phyloP scores from a whole-genome alignment of 2,113 vertebrate species.

The Forbesichthys papilliferus region DNA sequence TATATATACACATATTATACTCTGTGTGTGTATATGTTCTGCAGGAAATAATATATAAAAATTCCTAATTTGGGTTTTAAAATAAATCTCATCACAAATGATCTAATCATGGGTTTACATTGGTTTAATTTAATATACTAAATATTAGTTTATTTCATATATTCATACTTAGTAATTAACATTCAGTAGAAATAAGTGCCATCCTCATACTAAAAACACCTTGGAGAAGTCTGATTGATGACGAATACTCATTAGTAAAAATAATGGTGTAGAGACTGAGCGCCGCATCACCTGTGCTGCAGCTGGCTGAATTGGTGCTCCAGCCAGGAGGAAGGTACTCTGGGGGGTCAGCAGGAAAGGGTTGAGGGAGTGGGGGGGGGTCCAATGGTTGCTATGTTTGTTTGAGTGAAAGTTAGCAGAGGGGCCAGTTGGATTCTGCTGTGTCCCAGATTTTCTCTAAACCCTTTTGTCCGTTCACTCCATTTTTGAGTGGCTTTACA shows the following conservation, averaged over 20 bases:
- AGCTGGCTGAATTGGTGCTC: constrained; percentile 55
- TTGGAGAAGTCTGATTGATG: neutral
- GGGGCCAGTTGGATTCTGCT: constrained; percentile 67
- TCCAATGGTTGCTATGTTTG: constrained; percentile 66
- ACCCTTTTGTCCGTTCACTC: constrained; percentile 69
- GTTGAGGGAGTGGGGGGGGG: constrained; percentile 36
- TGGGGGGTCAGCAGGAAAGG: constrained; percentile 38
- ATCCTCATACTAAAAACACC: no score
- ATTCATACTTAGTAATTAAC: neutral
- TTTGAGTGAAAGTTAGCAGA: constrained; percentile 70
- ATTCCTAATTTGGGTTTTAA: constrained; percentile 1
- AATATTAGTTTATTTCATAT: neutral
- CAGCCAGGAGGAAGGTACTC: constrained; percentile 53
- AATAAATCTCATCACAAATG: neutral
- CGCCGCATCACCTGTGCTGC: constrained; percentile 59
- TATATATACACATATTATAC: no score
- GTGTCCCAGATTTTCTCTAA: constrained; percentile 69
- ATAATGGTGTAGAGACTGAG: neutral
- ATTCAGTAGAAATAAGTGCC: neutral
- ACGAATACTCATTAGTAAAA: constrained; percentile 1
- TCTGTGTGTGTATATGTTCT: neutral
- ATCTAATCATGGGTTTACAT: neutral
- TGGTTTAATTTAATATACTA: neutral
- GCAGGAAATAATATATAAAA: constrained; percentile 2
- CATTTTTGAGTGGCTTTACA: constrained; percentile 65